Conservation (phyloP, 2,797 vertebrate species). For the Brotula barbata region DNA sequence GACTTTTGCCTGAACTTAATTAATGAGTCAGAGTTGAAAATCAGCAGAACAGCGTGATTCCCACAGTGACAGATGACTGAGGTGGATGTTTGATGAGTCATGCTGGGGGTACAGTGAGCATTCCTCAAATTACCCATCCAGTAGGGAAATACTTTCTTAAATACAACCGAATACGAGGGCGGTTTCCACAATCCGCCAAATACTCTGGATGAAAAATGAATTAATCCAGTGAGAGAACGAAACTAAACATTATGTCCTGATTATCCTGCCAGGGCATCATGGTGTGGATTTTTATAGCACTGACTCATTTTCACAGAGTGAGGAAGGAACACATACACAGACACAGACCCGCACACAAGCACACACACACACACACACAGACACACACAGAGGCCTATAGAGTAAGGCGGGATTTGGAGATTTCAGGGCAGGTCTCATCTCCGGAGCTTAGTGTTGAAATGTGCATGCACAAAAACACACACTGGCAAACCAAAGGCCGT, state of each 20-base stretch:
- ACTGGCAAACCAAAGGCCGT: conserved; percentile 21
- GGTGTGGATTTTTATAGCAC: conserved; percentile 69
- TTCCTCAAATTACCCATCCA: conserved; percentile 22
- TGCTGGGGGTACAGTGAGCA: conserved; percentile 24
- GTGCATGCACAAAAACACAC: conserved; percentile 15
- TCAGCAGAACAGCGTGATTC: conserved; percentile 7
- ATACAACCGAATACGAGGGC: conserved; percentile 26
- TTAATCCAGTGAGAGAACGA: conserved; percentile 67
- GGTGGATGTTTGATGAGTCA: conserved; percentile 55
- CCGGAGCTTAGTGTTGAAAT: conserved; percentile 62
- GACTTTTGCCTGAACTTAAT: conserved; percentile 18
- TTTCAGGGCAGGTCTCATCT: conserved; percentile 65
- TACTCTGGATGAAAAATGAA: conserved; percentile 63
- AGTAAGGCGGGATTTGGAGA: conserved; percentile 64
- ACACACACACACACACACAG: background rate
- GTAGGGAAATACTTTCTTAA: background rate
- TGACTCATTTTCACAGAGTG: conserved; percentile 69
- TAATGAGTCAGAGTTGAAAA: background rate
- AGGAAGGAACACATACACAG: conserved; percentile 29
- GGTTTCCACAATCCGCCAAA: conserved; percentile 45
- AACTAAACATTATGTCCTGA: conserved; percentile 69
- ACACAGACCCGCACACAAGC: conserved; percentile 15
- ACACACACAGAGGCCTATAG: too few relatives aligned
- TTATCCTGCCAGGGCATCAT: conserved; percentile 62
- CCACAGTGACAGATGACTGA: conserved; percentile 17